Evolutionary conservation across 2,797 vertebrate genomes (phyloP).

Genomic region (Dromococcyx pavoninus): DNA sequence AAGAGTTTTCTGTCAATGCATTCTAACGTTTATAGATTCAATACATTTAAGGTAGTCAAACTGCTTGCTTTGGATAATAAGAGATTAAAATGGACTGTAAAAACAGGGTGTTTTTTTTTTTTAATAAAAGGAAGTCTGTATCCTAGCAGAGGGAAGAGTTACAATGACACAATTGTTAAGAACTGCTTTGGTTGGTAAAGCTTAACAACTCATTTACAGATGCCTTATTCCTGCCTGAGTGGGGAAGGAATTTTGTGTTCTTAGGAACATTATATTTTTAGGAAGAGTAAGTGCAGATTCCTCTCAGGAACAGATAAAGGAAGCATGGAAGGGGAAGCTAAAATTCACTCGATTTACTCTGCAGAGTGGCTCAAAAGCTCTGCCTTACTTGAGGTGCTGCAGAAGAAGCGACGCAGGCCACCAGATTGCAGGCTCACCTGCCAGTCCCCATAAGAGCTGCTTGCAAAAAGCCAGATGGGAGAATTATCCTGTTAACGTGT

Average conservation of each 20-base stretch:
- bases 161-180: not conserved
- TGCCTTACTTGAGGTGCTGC: not conserved
- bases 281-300: not conserved
- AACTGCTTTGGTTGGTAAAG: not conserved
- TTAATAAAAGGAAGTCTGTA: not conserved
- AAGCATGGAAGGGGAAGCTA: not conserved
- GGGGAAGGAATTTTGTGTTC: not conserved
- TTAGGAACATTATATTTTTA: not conserved
- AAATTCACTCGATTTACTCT: not conserved
- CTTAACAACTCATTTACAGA: not conserved
- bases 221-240: not conserved
- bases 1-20: not conserved
- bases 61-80: not conserved
- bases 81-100: not conserved
- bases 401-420: not conserved
- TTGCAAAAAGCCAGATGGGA: not conserved
- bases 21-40: not conserved
- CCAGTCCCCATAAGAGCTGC: not conserved
- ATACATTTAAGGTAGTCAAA: not conserved
- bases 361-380: not conserved
- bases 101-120: not conserved
- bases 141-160: not conserved
- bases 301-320: not conserved
- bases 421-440: not conserved
- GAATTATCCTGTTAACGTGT: not conserved